Base-by-base conservation (phyloP, 2,113 vertebrate genomes). In the Fulmarus glacialis region DNA sequence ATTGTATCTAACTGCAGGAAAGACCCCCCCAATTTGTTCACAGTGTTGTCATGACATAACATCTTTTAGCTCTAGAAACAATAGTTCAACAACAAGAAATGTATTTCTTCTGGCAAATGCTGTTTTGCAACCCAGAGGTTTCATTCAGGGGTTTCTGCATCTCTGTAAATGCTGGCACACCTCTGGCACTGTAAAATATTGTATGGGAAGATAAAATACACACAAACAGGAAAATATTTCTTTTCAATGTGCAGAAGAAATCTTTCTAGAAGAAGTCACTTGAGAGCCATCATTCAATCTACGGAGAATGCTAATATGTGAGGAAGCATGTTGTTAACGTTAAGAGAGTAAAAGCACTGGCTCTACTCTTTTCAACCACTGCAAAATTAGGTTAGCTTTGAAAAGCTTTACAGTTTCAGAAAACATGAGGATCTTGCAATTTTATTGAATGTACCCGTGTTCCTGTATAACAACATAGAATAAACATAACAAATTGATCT, bases 1-100 rank as follows among this genome's bases (percentile, higher is more conserved):
- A 92, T 74, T 70, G 64, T 67, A 63, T 34, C 42, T 47, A 24
- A 63, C 64, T 90, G 59, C 62, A 92, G 66, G n/a, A 60, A 95
- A 92, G 8, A 15, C 32, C 62, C 29, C 29, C 29, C 10, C 24
- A 62, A 19, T 55, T 88, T 91, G 15, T 94, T 96, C 38, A 15
- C 50, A 43, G 14, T 77, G 52, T 96, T 91, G 74, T 73, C 14
- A 70, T 50, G 55, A 45, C 29, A 72, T 80, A 87, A 64, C 21
- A 58, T 64, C 68, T 79, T 56, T 82, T 75, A 85, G 15, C 12
- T 72, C 18, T 68, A 72, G 59, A 68, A 68, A 66, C 18, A 40
- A 48, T 6, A 86, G 7, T 17, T 26, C 15, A 62, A 47, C 12
- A 78, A 4, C 23, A 89, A 84, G 32, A 36, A 50, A 47, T 38